phyloP scores from a whole-genome alignment of 2,888 invertebrate genomes.

The Caenorhabditis imperialis region DNA sequence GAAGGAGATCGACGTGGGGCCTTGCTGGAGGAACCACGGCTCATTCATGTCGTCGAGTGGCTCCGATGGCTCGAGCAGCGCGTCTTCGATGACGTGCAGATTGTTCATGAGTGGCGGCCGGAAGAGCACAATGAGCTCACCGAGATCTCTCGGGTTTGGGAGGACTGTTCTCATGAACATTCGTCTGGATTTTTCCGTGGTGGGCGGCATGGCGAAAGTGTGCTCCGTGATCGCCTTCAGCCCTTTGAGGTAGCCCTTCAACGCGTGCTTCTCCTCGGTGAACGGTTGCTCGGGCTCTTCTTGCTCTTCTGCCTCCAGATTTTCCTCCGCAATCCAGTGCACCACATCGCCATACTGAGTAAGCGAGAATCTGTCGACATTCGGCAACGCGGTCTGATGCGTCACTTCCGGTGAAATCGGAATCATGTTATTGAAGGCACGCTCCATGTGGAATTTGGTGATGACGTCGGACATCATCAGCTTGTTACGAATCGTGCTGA shows the following conservation, averaged over 20 bases:
- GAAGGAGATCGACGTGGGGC: too few relatives aligned
- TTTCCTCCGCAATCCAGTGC: not conserved
- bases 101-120: not conserved
- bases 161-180: slow-evolving; percentile 7
- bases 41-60: not conserved
- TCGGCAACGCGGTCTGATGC: not conserved
- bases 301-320: not conserved
- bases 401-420: not conserved
- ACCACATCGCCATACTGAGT: not conserved
- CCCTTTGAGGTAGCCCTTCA: not conserved
- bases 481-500: slow-evolving; percentile 1
- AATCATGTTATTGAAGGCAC: too few relatives aligned
- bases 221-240: not conserved
- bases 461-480: not conserved
- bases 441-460: too few relatives aligned
- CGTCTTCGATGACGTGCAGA: not conserved
- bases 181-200: not conserved
- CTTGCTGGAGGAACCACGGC: too few relatives aligned
- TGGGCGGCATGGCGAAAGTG: not conserved
- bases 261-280: not conserved
- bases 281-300: not conserved
- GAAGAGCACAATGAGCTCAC: slow-evolving; percentile 5
- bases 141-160: slow-evolving; percentile 4
- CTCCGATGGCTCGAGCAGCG: not conserved
- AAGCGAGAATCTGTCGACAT: not conserved